Evolutionary conservation across 1,140 invertebrate genomes (phyloP).

Genomic region (Archivesica marissinica): DNA sequence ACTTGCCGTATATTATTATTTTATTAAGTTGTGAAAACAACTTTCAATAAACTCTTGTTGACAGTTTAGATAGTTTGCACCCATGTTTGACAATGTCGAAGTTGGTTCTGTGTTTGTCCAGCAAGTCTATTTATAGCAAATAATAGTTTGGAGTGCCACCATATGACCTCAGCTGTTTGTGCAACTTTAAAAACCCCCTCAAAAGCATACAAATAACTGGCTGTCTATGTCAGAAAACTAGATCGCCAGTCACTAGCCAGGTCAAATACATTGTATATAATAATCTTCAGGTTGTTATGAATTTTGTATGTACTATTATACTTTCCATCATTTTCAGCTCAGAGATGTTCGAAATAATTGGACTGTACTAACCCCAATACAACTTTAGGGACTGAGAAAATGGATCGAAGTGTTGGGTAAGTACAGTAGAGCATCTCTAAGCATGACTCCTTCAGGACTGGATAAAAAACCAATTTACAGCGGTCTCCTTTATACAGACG

Average conservation of each 20-base stretch:
- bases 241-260: too few relatives aligned
- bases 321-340: not conserved
- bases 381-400: not conserved
- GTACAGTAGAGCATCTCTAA: not conserved
- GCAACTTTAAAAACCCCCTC: too few relatives aligned
- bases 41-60: too few relatives aligned
- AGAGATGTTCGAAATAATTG: not conserved
- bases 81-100: too few relatives aligned
- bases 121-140: not conserved
- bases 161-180: too few relatives aligned
- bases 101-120: too few relatives aligned
- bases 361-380: not conserved
- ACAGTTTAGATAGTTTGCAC: too few relatives aligned
- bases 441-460: not conserved
- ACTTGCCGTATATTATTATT: too few relatives aligned
- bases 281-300: not conserved
- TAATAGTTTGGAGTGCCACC: not conserved
- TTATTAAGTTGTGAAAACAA: too few relatives aligned
- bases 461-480: not conserved
- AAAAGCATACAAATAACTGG: not conserved
- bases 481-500: not conserved
- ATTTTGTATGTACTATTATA: not conserved
- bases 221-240: not conserved
- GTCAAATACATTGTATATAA: not conserved
- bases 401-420: slow-evolving; percentile 30